phyloP scores from a whole-genome alignment of 2,113 vertebrate genomes.

The Serinus canaria region DNA sequence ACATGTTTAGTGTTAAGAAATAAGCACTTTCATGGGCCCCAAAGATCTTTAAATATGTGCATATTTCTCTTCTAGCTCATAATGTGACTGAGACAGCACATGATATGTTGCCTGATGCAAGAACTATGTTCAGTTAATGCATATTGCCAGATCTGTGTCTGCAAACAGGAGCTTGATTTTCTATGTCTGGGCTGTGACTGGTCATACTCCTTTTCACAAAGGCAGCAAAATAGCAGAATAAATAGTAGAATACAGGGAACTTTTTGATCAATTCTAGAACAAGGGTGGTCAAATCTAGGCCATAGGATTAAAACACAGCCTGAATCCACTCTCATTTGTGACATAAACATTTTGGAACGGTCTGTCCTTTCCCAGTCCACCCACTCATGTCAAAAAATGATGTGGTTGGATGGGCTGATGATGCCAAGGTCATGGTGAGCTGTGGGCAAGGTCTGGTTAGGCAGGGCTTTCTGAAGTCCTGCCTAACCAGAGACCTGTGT shows the following conservation, averaged over 20 bases:
- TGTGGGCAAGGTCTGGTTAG: not conserved
- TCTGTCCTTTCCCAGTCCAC: not conserved
- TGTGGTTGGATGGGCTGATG: not conserved
- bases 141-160: not conserved
- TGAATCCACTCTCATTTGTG: not conserved
- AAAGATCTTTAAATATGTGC: not conserved
- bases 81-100: not conserved
- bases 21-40: not conserved
- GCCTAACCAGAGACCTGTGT: not conserved
- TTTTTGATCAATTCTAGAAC: not conserved
- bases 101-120: conserved; percentile 16
- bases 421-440: not conserved
- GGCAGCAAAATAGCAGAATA: not conserved
- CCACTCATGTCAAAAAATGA: not conserved
- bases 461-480: not conserved
- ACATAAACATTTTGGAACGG: not conserved
- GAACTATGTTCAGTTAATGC: not conserved
- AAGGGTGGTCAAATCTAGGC: not conserved
- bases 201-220: not conserved
- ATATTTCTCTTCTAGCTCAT: not conserved
- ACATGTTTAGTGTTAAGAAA: not conserved
- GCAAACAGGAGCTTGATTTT: not conserved
- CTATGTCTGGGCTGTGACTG: not conserved
- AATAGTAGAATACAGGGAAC: not conserved
- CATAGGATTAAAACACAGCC: not conserved